Evolutionary conservation across 2,113 vertebrate species (phyloP), one percentile per base, ranked within the genome.

Genomic region (Vulpes lagopus): DNA sequence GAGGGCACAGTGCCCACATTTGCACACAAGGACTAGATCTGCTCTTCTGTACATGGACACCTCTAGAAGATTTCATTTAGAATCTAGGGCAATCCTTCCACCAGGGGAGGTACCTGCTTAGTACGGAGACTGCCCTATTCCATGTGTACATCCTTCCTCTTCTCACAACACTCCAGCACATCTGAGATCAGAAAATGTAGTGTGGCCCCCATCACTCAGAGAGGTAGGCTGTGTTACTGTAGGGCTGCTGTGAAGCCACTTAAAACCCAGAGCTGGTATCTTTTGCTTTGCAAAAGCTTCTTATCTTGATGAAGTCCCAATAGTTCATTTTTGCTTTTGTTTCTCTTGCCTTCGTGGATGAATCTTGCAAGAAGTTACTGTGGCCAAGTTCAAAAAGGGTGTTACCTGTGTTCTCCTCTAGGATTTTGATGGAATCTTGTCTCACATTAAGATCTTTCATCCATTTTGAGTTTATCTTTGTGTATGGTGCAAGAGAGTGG

Each of bases 1-100:
- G 97, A 97, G 98, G 96, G 94, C 38, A 25, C 23, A 65, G 43
- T 84, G 19, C 25, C 59, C 69, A 88, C 59, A 5, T 76, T 69
- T 94, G 92, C 20, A 2, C 83, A 2, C 20, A 51, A 32, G 12
- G 60, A 90, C 51, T 2, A 11, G 60, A 1, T 25, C 15, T 0
- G 64, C 23, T 64, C n/a, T 94, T 30, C 22, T 35, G 78, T 53
- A 32, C 10, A 8, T 8, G n/a, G 22, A n/a, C 55, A 16, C 49
- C 59, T n/a, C 1, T 0, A 1, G 15, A 43, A n/a, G 74, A 55
- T 67, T 90, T 93, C 62, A 12, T 30, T 93, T 71, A 64, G 43
- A 65, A 79, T 76, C 67, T 65, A 89, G 38, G 57, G 53, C n/a
- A 85, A 74, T 43, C 53, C 53, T 84, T 83, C 19, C 11, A 32